These are phyloP conservation scores for Zosterops borbonicus DNA, from an alignment of 2,113 vertebrate species.

Conservation along the genomic window DNA sequence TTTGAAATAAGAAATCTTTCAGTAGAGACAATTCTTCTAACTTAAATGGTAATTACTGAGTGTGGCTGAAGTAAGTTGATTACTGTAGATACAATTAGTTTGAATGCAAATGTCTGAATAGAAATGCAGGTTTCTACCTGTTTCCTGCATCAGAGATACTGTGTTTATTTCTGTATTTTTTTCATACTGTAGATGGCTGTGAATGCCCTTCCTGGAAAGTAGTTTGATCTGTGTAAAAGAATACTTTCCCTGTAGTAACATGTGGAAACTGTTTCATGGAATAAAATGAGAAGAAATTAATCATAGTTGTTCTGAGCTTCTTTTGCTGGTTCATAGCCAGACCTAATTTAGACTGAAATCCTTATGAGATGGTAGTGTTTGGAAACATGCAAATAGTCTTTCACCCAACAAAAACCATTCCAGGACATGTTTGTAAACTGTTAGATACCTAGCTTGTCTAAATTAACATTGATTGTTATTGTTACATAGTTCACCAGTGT, in stretches of 20 bases:
- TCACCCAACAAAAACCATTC: neutral
- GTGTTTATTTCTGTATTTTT: conserved; percentile 55
- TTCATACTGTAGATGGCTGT: conserved; percentile 28
- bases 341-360: conserved; percentile 36
- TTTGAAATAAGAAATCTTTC: conserved; percentile 47
- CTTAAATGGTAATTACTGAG: conserved; percentile 44
- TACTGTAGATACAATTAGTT: conserved; percentile 52
- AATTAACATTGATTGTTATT: neutral
- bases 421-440: conserved; percentile 2
- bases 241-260: conserved; percentile 54
- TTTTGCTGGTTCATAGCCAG: conserved; percentile 23
- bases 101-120: conserved; percentile 37
- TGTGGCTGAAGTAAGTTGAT: conserved; percentile 33
- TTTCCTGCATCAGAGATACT: conserved; percentile 15
- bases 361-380: conserved; percentile 15
- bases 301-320: conserved; percentile 36
- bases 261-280: conserved; percentile 55
- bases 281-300: conserved; percentile 51
- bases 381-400: conserved; percentile 21
- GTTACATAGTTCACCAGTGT: neutral
- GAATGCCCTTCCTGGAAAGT: conserved; percentile 27
- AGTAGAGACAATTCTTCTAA: conserved; percentile 26
- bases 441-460: neutral
- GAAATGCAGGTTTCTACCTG: conserved; percentile 58
- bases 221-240: conserved; percentile 16